Percentiles rank a stretch among this genome's conserved stretches.
phyloP scores from a whole-genome alignment of 1,140 invertebrate genomes.

The Ectropis grisescens region DNA sequence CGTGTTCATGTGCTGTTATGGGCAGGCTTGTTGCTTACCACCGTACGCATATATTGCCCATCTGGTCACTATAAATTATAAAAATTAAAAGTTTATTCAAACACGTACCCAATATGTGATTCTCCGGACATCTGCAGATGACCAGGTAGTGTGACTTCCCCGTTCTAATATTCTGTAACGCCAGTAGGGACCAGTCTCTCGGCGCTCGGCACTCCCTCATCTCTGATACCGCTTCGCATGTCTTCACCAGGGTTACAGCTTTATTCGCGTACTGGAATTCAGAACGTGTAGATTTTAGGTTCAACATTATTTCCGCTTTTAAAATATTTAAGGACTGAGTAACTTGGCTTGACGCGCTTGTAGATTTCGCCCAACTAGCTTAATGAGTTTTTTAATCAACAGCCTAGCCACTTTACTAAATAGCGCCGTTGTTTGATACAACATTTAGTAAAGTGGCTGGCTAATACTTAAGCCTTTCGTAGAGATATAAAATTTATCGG shows the following conservation, averaged over 20 bases:
- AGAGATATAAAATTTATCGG: too few relatives aligned
- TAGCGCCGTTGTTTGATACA: neutral
- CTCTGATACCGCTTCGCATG: constrained; percentile 90
- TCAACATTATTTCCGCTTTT: neutral
- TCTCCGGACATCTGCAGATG: constrained; percentile 90
- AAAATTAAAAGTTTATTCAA: too few relatives aligned
- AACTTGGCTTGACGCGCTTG: too few relatives aligned
- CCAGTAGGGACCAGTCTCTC: constrained; percentile 92
- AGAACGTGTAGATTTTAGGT: constrained; percentile 4
- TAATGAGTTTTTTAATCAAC: neutral
- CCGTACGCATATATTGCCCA: too few relatives aligned
- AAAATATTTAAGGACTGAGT: neutral
- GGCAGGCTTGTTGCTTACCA: too few relatives aligned
- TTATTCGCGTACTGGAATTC: constrained; percentile 70
- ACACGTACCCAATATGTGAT: constrained; percentile 83
- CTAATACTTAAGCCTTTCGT: neutral
- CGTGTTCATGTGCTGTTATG: too few relatives aligned
- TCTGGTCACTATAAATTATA: too few relatives aligned
- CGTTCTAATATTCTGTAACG: constrained; percentile 91
- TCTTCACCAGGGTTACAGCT: constrained; percentile 91
- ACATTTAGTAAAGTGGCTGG: too few relatives aligned
- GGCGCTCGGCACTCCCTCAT: constrained; percentile 90
- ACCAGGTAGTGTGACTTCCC: constrained; percentile 95
- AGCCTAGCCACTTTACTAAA: too few relatives aligned
- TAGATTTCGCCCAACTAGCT: too few relatives aligned